Evolutionary conservation across 2,113 vertebrate genomes (phyloP).

Genomic region (Macrotus californicus): DNA sequence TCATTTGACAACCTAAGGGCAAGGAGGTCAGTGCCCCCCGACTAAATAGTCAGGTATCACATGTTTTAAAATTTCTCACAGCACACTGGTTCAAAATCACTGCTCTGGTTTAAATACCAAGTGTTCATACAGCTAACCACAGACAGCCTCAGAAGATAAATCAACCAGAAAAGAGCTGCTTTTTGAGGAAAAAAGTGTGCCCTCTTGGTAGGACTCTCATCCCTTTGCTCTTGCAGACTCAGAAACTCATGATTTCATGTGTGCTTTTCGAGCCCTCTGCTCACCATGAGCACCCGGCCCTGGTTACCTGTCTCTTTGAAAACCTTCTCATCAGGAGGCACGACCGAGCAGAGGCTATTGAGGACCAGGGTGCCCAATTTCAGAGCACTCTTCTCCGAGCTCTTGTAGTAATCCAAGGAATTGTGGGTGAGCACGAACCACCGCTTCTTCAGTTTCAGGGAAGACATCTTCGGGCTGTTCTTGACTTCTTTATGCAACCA

Average conservation of each 20-base stretch:
- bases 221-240: not conserved
- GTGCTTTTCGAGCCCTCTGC: rapidly evolving
- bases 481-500: slow-evolving; percentile 97
- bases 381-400: slow-evolving; percentile 90
- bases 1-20: too few species aligned
- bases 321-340: slow-evolving; percentile 91
- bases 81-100: not conserved
- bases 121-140: not conserved
- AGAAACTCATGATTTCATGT: rapidly evolving
- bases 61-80: not conserved
- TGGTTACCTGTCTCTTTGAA: slow-evolving; percentile 93
- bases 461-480: slow-evolving; percentile 87
- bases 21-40: too few species aligned
- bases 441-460: slow-evolving; percentile 93
- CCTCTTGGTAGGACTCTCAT: rapidly evolving
- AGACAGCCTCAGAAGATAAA: not conserved
- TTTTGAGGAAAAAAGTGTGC: rapidly evolving
- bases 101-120: not conserved
- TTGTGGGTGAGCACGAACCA: slow-evolving; percentile 99
- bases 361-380: slow-evolving; percentile 95
- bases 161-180: not conserved
- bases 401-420: slow-evolving; percentile 98
- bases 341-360: slow-evolving; percentile 95
- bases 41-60: too few species aligned
- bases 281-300: rapidly evolving